A percentile compares a stretch with the other conserved stretches of the same genome.
These are phyloP conservation scores for Xanthostigma xanthostigma DNA, from an alignment of 2,888 invertebrate genomes.

Conservation along the genomic window DNA sequence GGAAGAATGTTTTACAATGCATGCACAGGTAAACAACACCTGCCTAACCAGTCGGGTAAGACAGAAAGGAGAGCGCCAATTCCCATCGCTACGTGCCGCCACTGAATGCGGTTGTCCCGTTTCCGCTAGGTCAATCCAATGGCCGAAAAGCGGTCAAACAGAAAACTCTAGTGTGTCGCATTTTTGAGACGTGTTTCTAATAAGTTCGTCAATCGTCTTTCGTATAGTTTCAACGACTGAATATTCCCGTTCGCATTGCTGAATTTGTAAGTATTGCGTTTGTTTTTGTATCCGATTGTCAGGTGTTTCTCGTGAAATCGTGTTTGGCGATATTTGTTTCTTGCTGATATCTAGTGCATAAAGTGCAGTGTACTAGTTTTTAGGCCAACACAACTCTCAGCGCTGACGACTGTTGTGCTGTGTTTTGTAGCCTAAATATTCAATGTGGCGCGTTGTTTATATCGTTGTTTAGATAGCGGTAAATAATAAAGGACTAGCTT, in stretches of 20 bases:
- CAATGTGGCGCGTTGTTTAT: neutral
- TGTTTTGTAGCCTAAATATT: neutral
- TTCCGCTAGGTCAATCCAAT: slow-evolving; percentile 29
- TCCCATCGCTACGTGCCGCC: slow-evolving; percentile 11
- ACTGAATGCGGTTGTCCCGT: slow-evolving; percentile 26
- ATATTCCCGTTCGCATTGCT: neutral
- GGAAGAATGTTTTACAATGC: no score
- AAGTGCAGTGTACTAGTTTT: slow-evolving; percentile 4
- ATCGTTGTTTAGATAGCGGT: no score
- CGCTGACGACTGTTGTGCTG: no score
- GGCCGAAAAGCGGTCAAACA: slow-evolving; percentile 32
- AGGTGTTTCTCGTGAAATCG: neutral
- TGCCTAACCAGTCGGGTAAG: no score
- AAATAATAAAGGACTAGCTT: no score
- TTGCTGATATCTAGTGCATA: slow-evolving; percentile 2
- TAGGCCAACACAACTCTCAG: neutral
- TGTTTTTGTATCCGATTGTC: neutral
- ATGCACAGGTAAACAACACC: no score
- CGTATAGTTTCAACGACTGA: neutral
- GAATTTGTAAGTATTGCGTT: neutral
- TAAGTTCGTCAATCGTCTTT: neutral
- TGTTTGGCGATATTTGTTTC: neutral
- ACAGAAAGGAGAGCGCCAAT: no score
- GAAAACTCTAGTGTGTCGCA: slow-evolving; percentile 4
- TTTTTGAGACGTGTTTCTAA: neutral